A percentile compares a stretch with the other conserved stretches of the same genome.
phyloP scores from a whole-genome alignment of 2,797 vertebrate species.

The Ciconia nigra region DNA sequence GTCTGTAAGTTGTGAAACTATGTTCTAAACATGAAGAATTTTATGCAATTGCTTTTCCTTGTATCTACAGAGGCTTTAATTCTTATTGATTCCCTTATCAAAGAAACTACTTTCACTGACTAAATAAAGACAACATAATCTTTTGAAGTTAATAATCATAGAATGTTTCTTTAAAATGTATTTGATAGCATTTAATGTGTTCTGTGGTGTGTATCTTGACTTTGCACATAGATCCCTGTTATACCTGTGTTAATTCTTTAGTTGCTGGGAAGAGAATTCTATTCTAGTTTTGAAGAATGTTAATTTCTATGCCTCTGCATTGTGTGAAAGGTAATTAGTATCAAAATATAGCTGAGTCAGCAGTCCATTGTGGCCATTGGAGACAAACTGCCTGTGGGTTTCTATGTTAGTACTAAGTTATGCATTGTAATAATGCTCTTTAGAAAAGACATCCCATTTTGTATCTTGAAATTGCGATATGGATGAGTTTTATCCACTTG shows the following conservation, averaged over 20 bases:
- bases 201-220: background rate
- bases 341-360: background rate
- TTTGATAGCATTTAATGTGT: background rate
- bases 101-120: background rate
- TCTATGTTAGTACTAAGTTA: background rate
- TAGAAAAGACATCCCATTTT: background rate
- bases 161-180: background rate
- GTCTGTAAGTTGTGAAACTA: background rate
- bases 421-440: background rate
- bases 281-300: background rate
- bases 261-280: background rate
- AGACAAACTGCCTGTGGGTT: background rate
- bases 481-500: background rate
- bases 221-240: background rate
- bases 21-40: background rate
- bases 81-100: background rate
- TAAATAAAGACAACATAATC: background rate
- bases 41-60: background rate
- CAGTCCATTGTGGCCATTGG: background rate
- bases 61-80: background rate
- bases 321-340: background rate
- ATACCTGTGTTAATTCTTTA: background rate
- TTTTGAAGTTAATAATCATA: background rate
- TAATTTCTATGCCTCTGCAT: background rate
- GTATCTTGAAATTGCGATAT: fast-evolving